phyloP scores from a whole-genome alignment of 1,140 invertebrate species.

The Luehdorfia chinensis region DNA sequence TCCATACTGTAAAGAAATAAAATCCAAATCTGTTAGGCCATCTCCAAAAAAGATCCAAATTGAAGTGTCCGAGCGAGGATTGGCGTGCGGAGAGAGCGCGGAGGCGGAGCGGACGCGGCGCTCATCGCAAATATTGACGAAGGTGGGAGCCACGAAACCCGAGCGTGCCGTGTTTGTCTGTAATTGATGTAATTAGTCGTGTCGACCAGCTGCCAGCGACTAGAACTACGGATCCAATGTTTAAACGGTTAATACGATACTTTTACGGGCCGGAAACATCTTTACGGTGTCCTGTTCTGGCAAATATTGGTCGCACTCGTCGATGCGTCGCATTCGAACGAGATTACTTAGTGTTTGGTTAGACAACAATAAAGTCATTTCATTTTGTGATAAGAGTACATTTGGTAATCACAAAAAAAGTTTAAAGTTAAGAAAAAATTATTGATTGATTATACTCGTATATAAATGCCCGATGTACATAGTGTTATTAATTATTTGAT shows the following conservation, averaged over 20 bases:
- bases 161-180: conserved; percentile 62
- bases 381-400: too few species aligned
- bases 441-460: too few species aligned
- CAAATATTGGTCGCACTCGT: conserved; percentile 70
- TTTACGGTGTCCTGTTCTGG: conserved; percentile 61
- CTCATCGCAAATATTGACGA: conserved; percentile 69
- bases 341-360: conserved; percentile 20
- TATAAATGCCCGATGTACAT: too few species aligned
- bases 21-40: not conserved
- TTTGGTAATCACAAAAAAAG: too few species aligned
- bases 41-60: not conserved
- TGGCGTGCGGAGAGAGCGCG: not conserved
- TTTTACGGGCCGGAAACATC: conserved; percentile 69
- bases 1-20: not conserved
- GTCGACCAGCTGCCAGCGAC: conserved; percentile 65
- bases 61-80: conserved; percentile 2
- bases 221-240: conserved; percentile 55
- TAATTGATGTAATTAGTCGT: conserved; percentile 77
- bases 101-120: conserved; percentile 18
- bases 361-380: not conserved
- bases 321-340: conserved; percentile 52
- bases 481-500: too few species aligned
- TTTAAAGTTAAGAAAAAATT: too few species aligned
- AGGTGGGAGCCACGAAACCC: conserved; percentile 67
- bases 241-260: conserved; percentile 72